These are phyloP conservation scores for Microtus montanus DNA, from an alignment of 2,113 vertebrate genomes.

Conservation along the genomic window DNA sequence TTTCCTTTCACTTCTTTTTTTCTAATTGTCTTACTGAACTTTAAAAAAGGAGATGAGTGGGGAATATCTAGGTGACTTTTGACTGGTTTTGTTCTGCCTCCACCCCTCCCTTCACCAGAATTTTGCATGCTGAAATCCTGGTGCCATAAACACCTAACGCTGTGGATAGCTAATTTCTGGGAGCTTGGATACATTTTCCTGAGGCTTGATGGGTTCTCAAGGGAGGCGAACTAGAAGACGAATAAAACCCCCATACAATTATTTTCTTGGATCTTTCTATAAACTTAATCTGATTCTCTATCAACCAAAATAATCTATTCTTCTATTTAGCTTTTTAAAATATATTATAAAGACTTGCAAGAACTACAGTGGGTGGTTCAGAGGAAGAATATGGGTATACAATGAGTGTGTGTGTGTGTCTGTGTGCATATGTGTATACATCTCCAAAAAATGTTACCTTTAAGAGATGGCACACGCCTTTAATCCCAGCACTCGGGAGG, in stretches of 20 bases:
- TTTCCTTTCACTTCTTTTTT: background rate
- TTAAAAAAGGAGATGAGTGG: background rate
- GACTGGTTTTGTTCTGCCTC: background rate
- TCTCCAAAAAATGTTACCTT: background rate
- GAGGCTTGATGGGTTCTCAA: background rate
- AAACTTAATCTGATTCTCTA: slow-evolving; percentile 35
- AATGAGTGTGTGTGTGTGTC: background rate
- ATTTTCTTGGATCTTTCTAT: slow-evolving; percentile 2
- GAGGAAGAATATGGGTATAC: no score
- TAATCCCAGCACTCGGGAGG: no score
- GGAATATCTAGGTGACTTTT: background rate
- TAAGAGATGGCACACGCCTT: background rate
- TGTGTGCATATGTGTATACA: background rate
- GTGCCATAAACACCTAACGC: background rate
- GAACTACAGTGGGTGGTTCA: background rate
- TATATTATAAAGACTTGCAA: background rate
- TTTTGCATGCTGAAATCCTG: background rate
- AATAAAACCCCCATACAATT: background rate
- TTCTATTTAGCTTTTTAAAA: slow-evolving; percentile 1
- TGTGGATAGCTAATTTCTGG: background rate
- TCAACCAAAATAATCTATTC: background rate
- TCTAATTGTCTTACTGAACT: background rate
- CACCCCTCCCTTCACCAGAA: background rate
- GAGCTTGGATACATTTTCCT: background rate
- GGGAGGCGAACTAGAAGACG: background rate